Base-by-base conservation (phyloP, 2,888 invertebrate genomes). In the Lagria hirta region DNA sequence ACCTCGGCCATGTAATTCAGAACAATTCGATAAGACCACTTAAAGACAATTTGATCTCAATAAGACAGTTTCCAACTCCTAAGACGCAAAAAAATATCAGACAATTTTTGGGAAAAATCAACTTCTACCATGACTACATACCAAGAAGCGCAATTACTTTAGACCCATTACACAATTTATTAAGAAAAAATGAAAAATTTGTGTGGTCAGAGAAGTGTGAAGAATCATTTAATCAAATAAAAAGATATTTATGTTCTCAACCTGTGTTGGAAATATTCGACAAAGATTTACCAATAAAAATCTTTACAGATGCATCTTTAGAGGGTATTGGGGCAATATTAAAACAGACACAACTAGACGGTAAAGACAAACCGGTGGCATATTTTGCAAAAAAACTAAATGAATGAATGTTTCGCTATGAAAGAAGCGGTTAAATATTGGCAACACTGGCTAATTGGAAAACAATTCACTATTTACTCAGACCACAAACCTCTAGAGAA, bases 401-500 rank as follows among this genome's bases (percentile, higher is more conserved):
- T n/a, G n/a, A n/a, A n/a, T 7, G 8, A 24, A 8, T 24, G 24
- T 8, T 4, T 24, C 5, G 24, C 24, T 7, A 24, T 24, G 8
- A 24, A 24, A 8, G 8, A 24, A 8, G 5, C 24, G 8, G 8
- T 24, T 7, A 24, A 24, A 24, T 24, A 24, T 10, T 24, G 24
- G 24, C 24, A 24, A 8, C 24, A 24, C 8, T 7, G 24, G 10
- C 24, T 24, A 4, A 24, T 24, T 4, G 24, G 24, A 8, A 24
- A 8, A 24, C 6, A 24, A 7, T 24, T 24, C 8, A 24, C 24
- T 7, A 10, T 24, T 7, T 24, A 7, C 8, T 24, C 7, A 4
- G 24, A 24, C 10, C 24, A 24, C 24, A 24, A 24, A 24, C 24
- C 24, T 7, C 8, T 24, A 24, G 24, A 24, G 8, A 24, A 24